Evolutionary conservation across 1,140 invertebrate species (phyloP).

Genomic region (Phocides pigmalion): DNA sequence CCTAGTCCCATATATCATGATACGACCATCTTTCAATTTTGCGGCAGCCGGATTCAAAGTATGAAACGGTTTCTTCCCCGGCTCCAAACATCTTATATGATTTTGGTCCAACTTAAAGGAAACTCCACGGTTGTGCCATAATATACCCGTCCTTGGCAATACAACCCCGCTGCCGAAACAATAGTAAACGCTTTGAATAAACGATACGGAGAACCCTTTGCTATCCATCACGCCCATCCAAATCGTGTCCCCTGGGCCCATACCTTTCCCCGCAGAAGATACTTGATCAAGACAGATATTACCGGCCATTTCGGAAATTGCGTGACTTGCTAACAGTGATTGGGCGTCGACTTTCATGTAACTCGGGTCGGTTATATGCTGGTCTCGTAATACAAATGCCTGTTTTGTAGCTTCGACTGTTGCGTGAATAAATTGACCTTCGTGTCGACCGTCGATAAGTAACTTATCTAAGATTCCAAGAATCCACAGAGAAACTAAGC

Average conservation of each 20-base stretch:
- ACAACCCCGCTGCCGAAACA: conserved; percentile 65
- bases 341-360: conserved; percentile 63
- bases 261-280: conserved; percentile 44
- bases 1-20: conserved; percentile 69
- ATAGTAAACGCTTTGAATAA: conserved; percentile 72
- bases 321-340: conserved; percentile 49
- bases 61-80: conserved; percentile 73
- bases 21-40: conserved; percentile 60
- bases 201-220: conserved; percentile 73
- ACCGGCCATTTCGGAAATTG: conserved; percentile 59
- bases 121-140: conserved; percentile 73
- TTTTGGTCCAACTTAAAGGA: conserved; percentile 58
- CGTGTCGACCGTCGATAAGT: conserved; percentile 62
- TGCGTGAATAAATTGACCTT: conserved; percentile 71
- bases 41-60: conserved; percentile 72
- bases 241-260: conserved; percentile 67
- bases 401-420: conserved; percentile 74
- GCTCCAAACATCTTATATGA: conserved; percentile 55
- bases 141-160: conserved; percentile 67
- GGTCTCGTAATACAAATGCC: conserved; percentile 64
- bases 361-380: conserved; percentile 67
- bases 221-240: conserved; percentile 76
- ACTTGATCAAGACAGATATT: conserved; percentile 54
- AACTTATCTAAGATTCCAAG: conserved; percentile 69
- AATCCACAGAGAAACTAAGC: conserved; percentile 66